Base-by-base conservation (phyloP, 2,888 invertebrate species). In the Melipona beecheii region DNA sequence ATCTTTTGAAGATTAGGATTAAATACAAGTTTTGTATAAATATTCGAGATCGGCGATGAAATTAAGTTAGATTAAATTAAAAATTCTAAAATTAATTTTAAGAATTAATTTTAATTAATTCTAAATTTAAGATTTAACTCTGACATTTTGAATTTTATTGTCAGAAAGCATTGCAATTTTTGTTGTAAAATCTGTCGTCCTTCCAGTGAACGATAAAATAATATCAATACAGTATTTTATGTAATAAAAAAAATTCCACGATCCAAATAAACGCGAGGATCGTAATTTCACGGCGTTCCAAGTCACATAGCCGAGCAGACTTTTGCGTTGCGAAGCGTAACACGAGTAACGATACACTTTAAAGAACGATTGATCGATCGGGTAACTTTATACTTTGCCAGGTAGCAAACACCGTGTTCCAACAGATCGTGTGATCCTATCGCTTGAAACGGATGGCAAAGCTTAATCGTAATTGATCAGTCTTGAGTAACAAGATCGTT, bases 341-440 rank as follows among this genome's bases (percentile, higher is more conserved):
- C 76, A 81, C 83, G 86, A 77, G 78, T 73, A 86, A 86, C 68
- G 81, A 83, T 76, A 78, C 43, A 43, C 71, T 81, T 52, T 85
- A 75, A 75, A 75, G 79, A 75, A 78, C 77, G 81, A 79, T 81
- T 86, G 86, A 86, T 86, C 77, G 86, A 86, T 79, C 84, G 58
- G 62, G 86, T 86, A 86, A 86, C 83, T 77, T 76, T 86, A 84
- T 86, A 86, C 86, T 76, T 79, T 31, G 21, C 43, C 77, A 64
- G 82, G 78, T 76, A 83, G 86, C 72, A 75, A 75, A 83, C 52
- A 36, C 68, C 54, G 56, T 74, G 72, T 64, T 43, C 58, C 49
- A 58, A 73, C 68, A 75, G 86, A 85, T 79, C 83, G 77, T 75
- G 80, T 52, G 75, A 86, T 83, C 76, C 75, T 64, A 24, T 66